phyloP scores from a whole-genome alignment of 30 jellyfish, hydroid and myxozoan genomes.

The Euphysa ruthae region DNA sequence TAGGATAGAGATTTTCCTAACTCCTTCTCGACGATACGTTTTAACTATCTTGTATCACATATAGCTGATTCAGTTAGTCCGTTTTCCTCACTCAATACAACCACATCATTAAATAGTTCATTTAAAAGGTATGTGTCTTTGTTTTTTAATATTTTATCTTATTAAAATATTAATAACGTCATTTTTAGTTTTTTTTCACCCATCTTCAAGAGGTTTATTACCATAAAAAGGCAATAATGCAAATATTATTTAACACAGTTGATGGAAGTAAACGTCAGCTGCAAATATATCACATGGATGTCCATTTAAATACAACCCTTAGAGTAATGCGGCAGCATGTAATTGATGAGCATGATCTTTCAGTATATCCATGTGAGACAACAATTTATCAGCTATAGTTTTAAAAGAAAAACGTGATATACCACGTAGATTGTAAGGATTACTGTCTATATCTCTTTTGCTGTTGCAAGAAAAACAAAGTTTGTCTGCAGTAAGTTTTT shows the following conservation, averaged over 20 bases:
- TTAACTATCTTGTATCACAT: neutral
- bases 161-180: no score
- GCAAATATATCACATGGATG: no score
- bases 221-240: no score
- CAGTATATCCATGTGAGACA: neutral
- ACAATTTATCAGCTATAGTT: conserved; percentile 4
- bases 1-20: conserved; percentile 1
- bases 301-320: conserved; percentile 7
- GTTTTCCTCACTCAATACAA: neutral
- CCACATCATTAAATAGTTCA: conserved; percentile 5
- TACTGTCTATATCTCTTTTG: neutral
- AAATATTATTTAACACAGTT: no score
- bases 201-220: no score
- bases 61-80: conserved; percentile 7
- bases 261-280: no score
- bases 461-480: conserved; percentile 10
- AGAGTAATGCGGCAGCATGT: conserved; percentile 24
- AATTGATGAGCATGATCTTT: conserved; percentile 9
- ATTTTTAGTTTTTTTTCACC: no score
- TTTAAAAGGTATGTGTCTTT: conserved; percentile 7
- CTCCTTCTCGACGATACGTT: neutral
- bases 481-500: neutral
- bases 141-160: neutral
- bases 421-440: conserved; percentile 27
- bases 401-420: conserved; percentile 11